These are phyloP conservation scores for Eueides isabella DNA, from an alignment of 1,140 invertebrate species.

Conservation along the genomic window DNA sequence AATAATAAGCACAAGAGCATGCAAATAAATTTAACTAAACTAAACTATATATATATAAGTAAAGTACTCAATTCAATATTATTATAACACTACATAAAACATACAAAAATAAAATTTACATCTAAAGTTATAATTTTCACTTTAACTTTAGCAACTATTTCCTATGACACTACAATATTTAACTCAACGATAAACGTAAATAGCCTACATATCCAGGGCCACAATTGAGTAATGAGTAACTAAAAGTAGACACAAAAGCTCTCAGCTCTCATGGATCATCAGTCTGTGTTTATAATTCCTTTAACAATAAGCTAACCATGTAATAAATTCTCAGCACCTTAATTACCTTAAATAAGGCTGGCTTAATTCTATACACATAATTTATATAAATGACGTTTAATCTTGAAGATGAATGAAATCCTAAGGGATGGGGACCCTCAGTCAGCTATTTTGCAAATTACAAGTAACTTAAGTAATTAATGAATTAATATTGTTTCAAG, in stretches of 20 bases:
- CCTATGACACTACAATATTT: too few relatives aligned
- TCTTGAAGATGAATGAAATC: constrained; percentile 17
- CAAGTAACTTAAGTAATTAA: not conserved
- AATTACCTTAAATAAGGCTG: constrained; percentile 17
- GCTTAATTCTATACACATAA: constrained; percentile 4
- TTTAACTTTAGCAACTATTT: too few relatives aligned
- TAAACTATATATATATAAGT: too few relatives aligned
- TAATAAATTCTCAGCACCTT: constrained; percentile 13
- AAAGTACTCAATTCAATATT: too few relatives aligned
- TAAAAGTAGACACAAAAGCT: not conserved
- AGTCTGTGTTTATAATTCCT: not conserved
- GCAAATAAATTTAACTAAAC: too few relatives aligned
- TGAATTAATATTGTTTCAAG: not conserved
- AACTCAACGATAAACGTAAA: not conserved
- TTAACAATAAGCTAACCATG: constrained; percentile 13
- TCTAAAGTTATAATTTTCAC: too few relatives aligned
- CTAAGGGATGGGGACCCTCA: not conserved
- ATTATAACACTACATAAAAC: too few relatives aligned
- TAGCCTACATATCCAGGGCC: not conserved
- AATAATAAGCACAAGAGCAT: too few relatives aligned
- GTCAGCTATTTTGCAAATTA: not conserved
- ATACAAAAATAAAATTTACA: too few relatives aligned
- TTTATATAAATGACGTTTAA: constrained; percentile 17
- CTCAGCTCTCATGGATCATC: not conserved
- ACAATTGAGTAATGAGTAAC: not conserved